Conservation (phyloP, 2,797 vertebrate species). For the Pogonophryne albipinna region DNA sequence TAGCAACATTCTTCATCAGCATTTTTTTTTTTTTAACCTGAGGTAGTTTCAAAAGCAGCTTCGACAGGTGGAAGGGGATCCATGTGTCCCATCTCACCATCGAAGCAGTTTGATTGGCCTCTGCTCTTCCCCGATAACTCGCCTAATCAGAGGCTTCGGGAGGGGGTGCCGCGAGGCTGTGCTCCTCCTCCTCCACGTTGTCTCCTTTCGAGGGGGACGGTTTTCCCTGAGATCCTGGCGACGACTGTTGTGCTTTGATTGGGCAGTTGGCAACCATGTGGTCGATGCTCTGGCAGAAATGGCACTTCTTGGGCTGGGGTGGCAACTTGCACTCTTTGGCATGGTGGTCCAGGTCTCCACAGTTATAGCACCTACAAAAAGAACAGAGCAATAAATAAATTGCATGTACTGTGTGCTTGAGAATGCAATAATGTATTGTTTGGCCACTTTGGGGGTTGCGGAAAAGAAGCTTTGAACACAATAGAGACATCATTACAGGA, state of each 20-base stretch:
- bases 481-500: background rate
- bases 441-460: background rate
- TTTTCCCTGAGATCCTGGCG: slow-evolving; percentile 91
- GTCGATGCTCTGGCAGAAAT: slow-evolving; percentile 96
- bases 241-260: slow-evolving; percentile 91
- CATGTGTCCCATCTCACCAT: slow-evolving; percentile 57
- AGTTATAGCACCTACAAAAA: slow-evolving; percentile 93
- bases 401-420: background rate
- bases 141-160: slow-evolving; percentile 81
- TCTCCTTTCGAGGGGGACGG: slow-evolving; percentile 86
- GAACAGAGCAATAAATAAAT: background rate
- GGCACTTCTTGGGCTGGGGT: slow-evolving; percentile 97
- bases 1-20: slow-evolving; percentile 78
- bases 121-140: slow-evolving; percentile 70
- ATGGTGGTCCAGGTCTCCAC: slow-evolving; percentile 95
- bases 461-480: background rate
- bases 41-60: slow-evolving; percentile 86
- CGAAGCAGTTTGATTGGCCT: slow-evolving; percentile 83
- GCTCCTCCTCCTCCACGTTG: slow-evolving; percentile 77
- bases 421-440: background rate
- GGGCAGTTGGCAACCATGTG: slow-evolving; percentile 98
- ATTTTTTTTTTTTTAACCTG: slow-evolving; percentile 74
- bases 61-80: slow-evolving; percentile 57
- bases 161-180: slow-evolving; percentile 78
- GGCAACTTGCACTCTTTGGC: slow-evolving; percentile 98